Conservation (phyloP, 1,140 invertebrate genomes). For the Drosophila teissieri region DNA sequence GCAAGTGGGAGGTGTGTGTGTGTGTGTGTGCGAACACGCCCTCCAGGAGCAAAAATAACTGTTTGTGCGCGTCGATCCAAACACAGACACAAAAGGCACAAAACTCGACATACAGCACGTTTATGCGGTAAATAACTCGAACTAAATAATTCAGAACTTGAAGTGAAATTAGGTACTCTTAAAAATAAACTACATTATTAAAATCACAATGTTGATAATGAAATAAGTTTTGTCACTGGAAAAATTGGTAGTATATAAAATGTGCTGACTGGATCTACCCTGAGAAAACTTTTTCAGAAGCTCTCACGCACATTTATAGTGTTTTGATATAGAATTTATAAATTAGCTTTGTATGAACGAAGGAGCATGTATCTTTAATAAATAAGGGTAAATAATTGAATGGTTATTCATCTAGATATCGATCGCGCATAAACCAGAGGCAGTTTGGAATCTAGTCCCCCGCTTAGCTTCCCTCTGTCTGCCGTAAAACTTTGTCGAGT, state of each 20-base stretch:
- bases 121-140: slow-evolving; percentile 3
- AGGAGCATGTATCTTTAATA: too few relatives aligned
- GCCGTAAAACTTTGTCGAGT: slow-evolving; percentile 65
- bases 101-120: not conserved
- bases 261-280: too few relatives aligned
- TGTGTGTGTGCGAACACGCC: slow-evolving; percentile 45
- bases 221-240: too few relatives aligned
- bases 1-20: too few relatives aligned
- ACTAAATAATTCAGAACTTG: not conserved
- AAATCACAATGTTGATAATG: too few relatives aligned
- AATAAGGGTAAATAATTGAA: not conserved
- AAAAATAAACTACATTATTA: too few relatives aligned
- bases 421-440: slow-evolving; percentile 6
- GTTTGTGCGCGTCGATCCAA: slow-evolving; percentile 63
- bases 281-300: too few relatives aligned
- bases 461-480: slow-evolving; percentile 19
- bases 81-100: slow-evolving; percentile 34
- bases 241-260: too few relatives aligned
- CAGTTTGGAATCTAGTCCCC: not conserved
- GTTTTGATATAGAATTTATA: too few relatives aligned
- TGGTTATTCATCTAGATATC: not conserved
- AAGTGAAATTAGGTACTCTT: too few relatives aligned
- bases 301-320: too few relatives aligned
- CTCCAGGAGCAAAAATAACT: slow-evolving; percentile 55
- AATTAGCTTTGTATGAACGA: not conserved